Percentiles rank a stretch among this genome's conserved stretches.
These are phyloP conservation scores for Morone chrysops DNA, from an alignment of 2,113 vertebrate genomes.

Conservation along the genomic window DNA sequence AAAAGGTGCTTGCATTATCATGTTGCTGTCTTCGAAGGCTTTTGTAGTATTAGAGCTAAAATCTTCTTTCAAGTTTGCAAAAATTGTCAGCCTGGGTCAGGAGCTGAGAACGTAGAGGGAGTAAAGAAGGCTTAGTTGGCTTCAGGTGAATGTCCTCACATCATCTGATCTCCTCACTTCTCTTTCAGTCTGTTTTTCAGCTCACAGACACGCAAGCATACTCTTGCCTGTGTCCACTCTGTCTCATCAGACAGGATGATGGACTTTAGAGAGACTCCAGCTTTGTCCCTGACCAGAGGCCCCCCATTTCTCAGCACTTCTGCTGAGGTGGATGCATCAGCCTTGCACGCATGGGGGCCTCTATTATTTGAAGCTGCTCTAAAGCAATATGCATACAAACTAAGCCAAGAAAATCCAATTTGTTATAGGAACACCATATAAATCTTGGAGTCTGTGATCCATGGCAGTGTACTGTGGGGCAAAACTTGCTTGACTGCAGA, in stretches of 20 bases:
- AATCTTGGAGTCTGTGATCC: conserved; percentile 67
- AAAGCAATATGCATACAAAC: conserved; percentile 75
- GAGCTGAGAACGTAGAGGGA: background rate
- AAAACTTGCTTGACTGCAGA: conserved; percentile 50
- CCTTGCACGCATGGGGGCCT: conserved; percentile 42
- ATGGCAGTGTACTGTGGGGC: conserved; percentile 38
- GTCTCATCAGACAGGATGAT: conserved; percentile 52
- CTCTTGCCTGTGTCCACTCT: conserved; percentile 11
- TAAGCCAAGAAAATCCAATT: conserved; percentile 78
- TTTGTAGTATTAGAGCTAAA: conserved; percentile 6
- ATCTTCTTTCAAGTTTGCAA: background rate
- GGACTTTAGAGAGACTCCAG: conserved; percentile 31
- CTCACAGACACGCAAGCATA: background rate
- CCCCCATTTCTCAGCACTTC: conserved; percentile 45
- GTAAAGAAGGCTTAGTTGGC: conserved; percentile 34
- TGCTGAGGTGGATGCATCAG: conserved; percentile 54
- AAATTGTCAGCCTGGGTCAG: background rate
- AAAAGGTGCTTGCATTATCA: conserved; percentile 1
- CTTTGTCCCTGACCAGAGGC: conserved; percentile 20
- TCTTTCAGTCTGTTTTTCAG: background rate
- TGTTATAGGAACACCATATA: conserved; percentile 65
- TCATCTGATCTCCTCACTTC: conserved; percentile 27
- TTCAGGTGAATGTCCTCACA: conserved; percentile 36
- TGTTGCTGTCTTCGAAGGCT: background rate
- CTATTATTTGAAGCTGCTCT: conserved; percentile 61